phyloP scores from a whole-genome alignment of 2,797 vertebrate genomes.

The Chiloscyllium punctatum region DNA sequence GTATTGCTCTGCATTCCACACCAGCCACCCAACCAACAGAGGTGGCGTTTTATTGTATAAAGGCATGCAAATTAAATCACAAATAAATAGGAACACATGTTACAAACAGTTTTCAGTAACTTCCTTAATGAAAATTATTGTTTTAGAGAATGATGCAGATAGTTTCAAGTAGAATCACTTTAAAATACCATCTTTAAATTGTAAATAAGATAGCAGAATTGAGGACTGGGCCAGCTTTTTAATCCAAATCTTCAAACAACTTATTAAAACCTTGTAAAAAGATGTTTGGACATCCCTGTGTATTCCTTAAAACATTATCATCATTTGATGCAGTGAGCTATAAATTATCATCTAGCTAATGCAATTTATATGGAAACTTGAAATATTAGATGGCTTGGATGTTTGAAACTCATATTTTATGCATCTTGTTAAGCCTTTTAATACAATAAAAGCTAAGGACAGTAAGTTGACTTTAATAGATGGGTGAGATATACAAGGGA shows the following conservation, averaged over 20 bases:
- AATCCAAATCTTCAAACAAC: neutral
- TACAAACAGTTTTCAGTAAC: neutral
- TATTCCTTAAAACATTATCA: neutral
- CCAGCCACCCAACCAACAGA: no score
- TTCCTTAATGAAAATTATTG: neutral
- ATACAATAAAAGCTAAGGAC: neutral
- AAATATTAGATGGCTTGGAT: neutral
- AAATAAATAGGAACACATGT: neutral
- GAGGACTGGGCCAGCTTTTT: neutral
- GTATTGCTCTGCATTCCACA: no score
- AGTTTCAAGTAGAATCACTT: neutral
- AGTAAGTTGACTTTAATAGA: neutral
- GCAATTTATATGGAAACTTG: neutral
- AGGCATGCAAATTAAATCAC: neutral
- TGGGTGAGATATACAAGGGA: neutral
- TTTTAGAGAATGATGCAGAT: neutral
- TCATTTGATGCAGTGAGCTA: neutral
- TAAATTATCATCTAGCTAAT: constrained; percentile 8
- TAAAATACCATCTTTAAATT: neutral
- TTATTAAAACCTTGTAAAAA: neutral
- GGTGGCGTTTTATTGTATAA: no score
- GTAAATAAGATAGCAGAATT: neutral
- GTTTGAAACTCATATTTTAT: constrained; percentile 1
- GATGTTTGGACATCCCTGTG: neutral
- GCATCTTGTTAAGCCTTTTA: neutral